Conservation (phyloP, 2,113 vertebrate genomes). For the Ailuropoda melanoleuca region DNA sequence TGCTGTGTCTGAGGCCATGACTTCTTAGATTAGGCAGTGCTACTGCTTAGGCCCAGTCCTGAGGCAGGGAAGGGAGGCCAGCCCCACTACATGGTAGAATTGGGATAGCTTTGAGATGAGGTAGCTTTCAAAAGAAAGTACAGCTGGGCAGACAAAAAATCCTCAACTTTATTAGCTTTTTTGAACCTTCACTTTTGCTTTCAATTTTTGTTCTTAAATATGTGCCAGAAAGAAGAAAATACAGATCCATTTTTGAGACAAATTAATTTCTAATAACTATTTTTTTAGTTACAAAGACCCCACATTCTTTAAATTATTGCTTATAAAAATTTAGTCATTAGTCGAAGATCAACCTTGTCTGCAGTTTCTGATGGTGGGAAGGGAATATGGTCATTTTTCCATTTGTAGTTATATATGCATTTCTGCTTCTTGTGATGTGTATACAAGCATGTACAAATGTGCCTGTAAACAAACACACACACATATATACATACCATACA, state of each 20-base stretch:
- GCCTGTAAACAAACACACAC: neutral
- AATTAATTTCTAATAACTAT: neutral
- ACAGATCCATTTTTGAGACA: neutral
- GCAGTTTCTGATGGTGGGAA: neutral
- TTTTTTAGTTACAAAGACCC: neutral
- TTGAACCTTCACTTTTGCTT: neutral
- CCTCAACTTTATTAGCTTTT: neutral
- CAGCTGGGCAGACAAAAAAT: neutral
- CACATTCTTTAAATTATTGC: neutral
- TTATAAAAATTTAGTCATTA: neutral
- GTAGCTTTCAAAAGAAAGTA: neutral
- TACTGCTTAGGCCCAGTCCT: neutral
- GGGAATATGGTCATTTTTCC: accelerated
- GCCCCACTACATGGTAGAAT: neutral
- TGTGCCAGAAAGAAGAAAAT: neutral
- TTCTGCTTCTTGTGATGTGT: neutral
- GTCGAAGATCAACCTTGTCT: neutral
- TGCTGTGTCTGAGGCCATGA: neutral
- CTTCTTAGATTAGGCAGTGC: neutral
- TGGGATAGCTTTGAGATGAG: neutral
- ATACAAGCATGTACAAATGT: neutral
- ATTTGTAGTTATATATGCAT: neutral
- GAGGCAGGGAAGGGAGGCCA: neutral
- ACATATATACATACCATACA: neutral
- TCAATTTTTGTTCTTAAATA: neutral